phyloP scores from a whole-genome alignment of 2,888 invertebrate species.

The Phoenoteleia sp. region DNA sequence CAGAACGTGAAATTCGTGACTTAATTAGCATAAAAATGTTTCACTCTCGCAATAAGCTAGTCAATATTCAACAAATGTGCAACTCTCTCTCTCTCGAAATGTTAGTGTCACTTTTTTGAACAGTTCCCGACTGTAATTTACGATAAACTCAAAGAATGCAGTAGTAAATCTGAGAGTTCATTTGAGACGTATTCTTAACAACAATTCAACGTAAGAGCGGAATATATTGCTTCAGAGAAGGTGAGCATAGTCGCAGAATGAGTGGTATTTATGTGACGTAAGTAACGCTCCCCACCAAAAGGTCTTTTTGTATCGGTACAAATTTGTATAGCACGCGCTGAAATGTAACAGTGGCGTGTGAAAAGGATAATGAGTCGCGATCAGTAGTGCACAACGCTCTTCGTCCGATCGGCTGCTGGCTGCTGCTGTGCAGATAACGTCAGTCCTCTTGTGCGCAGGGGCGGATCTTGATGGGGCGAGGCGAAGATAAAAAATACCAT shows the following conservation, averaged over 20 bases:
- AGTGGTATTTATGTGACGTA: constrained; percentile 64
- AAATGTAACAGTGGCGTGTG: constrained; percentile 64
- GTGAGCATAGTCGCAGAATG: constrained; percentile 60
- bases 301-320: constrained; percentile 63
- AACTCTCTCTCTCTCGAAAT: constrained; percentile 29
- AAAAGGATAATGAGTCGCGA: constrained; percentile 66
- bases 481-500: not conserved
- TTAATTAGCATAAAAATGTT: constrained; percentile 35
- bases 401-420: constrained; percentile 42
- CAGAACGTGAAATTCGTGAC: constrained; percentile 25
- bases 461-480: constrained; percentile 31
- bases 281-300: constrained; percentile 46
- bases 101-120: constrained; percentile 47
- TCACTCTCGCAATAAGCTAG: constrained; percentile 43
- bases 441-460: constrained; percentile 29
- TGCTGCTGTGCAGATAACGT: constrained; percentile 44
- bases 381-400: constrained; percentile 52
- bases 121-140: constrained; percentile 44
- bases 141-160: constrained; percentile 48
- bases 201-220: constrained; percentile 54
- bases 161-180: constrained; percentile 61
- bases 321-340: constrained; percentile 64
- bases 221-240: constrained; percentile 59
- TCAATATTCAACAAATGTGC: constrained; percentile 49
- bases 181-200: constrained; percentile 67